Evolutionary conservation across 2,888 invertebrate species (phyloP).

Genomic region (Chesias legatella): DNA sequence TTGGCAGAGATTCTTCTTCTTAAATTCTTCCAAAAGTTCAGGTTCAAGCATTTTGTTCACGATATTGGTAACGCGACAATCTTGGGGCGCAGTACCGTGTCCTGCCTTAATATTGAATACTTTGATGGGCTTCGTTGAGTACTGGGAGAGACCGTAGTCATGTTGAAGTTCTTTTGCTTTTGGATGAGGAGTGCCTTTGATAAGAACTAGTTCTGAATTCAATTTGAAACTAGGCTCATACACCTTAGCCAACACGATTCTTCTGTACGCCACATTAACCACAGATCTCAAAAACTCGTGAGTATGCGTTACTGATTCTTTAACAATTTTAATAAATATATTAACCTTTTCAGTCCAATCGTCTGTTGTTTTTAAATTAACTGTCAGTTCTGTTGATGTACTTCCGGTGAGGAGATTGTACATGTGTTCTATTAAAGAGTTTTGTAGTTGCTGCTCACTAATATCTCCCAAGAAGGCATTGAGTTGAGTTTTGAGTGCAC

Average conservation of each 20-base stretch:
- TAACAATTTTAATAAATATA: constrained; percentile 21
- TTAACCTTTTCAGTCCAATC: constrained; percentile 33
- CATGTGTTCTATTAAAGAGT: constrained; percentile 32
- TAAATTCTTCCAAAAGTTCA: constrained; percentile 1
- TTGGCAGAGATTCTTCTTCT: background rate
- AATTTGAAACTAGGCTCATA: constrained; percentile 34
- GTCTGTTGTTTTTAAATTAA: constrained; percentile 18
- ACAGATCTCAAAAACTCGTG: constrained; percentile 30
- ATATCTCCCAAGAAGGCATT: constrained; percentile 37
- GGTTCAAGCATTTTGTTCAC: constrained; percentile 31
- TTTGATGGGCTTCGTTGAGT: constrained; percentile 29
- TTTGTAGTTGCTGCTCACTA: constrained; percentile 35
- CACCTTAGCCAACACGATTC: constrained; percentile 30
- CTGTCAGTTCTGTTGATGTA: constrained; percentile 20
- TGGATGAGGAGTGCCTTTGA: constrained; percentile 36
- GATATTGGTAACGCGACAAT: constrained; percentile 35
- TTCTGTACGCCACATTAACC: constrained; percentile 30
- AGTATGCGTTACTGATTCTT: constrained; percentile 20
- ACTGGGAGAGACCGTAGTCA: constrained; percentile 37
- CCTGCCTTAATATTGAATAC: constrained; percentile 33
- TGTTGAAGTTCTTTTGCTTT: constrained; percentile 23
- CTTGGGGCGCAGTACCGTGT: constrained; percentile 31
- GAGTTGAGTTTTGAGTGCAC: constrained; percentile 39
- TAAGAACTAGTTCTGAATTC: constrained; percentile 37
- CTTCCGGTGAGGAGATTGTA: constrained; percentile 31